phyloP scores from a whole-genome alignment of 1,140 invertebrate genomes.

The Ips typographus region DNA sequence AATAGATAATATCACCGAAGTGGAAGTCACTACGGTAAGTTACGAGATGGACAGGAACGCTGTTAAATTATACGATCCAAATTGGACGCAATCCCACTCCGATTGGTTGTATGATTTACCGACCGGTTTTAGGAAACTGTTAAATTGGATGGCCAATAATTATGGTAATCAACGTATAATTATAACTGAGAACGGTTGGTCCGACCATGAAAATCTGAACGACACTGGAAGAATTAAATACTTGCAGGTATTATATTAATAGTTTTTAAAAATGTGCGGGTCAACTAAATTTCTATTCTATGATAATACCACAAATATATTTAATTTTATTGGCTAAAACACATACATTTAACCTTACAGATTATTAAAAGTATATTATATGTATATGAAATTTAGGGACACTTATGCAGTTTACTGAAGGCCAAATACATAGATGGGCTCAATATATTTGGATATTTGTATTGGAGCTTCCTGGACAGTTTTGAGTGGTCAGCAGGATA shows the following conservation, averaged over 20 bases:
- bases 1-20: background rate
- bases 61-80: background rate
- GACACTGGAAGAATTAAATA: slow-evolving; percentile 57
- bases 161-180: slow-evolving; percentile 58
- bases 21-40: slow-evolving; percentile 12
- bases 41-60: slow-evolving; percentile 10
- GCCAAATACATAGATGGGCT: slow-evolving; percentile 40
- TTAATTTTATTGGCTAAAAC: too few relatives aligned
- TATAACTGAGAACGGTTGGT: slow-evolving; percentile 63
- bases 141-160: slow-evolving; percentile 58
- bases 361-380: background rate
- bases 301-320: too few relatives aligned
- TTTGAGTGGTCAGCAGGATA: slow-evolving; percentile 37
- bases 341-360: too few relatives aligned
- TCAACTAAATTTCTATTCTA: too few relatives aligned
- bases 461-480: slow-evolving; percentile 37
- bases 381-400: slow-evolving; percentile 23
- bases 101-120: slow-evolving; percentile 51
- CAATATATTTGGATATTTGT: slow-evolving; percentile 32
- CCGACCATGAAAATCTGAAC: slow-evolving; percentile 51
- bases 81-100: slow-evolving; percentile 2
- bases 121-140: slow-evolving; percentile 56
- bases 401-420: slow-evolving; percentile 23
- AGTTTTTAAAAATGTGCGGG: background rate
- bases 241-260: slow-evolving; percentile 45